These are phyloP conservation scores for Pardalotus punctatus DNA, from an alignment of 2,113 vertebrate species.

Conservation along the genomic window DNA sequence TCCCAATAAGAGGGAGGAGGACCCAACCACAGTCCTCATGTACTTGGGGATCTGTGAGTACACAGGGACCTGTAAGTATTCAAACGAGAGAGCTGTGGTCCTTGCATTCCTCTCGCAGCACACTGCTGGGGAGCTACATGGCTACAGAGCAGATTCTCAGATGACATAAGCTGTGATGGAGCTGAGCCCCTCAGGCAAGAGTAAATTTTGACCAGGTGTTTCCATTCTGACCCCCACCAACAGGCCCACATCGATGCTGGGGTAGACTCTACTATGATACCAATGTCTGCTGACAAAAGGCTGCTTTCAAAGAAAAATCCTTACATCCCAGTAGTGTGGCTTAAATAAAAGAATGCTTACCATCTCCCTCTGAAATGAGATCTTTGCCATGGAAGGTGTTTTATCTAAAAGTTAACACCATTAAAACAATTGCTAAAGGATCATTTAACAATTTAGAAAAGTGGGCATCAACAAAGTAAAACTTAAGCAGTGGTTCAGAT, in stretches of 20 bases:
- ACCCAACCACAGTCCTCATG: fast-evolving
- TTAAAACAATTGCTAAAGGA: neutral
- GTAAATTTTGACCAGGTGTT: neutral
- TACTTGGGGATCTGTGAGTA: neutral
- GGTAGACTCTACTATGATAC: neutral
- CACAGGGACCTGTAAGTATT: neutral
- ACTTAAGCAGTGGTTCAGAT: neutral
- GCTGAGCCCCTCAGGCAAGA: neutral
- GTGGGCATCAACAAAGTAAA: neutral
- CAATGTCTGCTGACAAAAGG: neutral
- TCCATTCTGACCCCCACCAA: neutral
- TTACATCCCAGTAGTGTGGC: neutral
- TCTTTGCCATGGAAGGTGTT: neutral
- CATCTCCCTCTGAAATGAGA: neutral
- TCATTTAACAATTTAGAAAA: neutral
- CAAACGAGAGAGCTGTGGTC: neutral
- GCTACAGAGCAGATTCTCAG: neutral
- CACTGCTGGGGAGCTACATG: neutral
- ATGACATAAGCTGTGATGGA: neutral
- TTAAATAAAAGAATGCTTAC: neutral
- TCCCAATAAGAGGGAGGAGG: fast-evolving
- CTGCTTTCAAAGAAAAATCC: neutral
- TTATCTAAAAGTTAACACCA: neutral
- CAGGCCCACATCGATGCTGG: fast-evolving
- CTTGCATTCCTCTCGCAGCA: neutral